Conservation (phyloP, 1,140 invertebrate species). For the Drosophila subobscura region DNA sequence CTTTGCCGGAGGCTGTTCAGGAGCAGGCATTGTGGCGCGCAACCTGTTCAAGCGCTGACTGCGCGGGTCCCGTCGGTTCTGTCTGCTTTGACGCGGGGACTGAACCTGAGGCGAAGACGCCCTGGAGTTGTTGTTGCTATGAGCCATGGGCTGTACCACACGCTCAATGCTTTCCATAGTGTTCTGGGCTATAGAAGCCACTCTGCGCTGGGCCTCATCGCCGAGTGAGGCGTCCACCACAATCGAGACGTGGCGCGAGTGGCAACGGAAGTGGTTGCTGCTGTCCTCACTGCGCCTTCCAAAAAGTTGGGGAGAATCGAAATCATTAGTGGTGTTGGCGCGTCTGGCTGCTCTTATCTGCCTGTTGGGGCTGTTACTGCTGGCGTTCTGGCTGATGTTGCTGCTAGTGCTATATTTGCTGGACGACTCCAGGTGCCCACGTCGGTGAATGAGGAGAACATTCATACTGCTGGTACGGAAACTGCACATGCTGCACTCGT, state of each 20-base stretch:
- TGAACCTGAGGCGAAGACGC: not conserved
- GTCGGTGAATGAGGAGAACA: conserved; percentile 58
- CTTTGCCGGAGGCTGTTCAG: conserved; percentile 30
- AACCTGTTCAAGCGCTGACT: conserved; percentile 54
- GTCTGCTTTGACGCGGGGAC: conserved; percentile 14
- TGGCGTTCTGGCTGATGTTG: conserved; percentile 6
- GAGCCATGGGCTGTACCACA: conserved; percentile 35
- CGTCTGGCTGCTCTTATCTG: conserved; percentile 28
- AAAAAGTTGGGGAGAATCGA: conserved; percentile 1
- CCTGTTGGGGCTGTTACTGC: not conserved
- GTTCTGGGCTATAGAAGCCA: conserved; percentile 44
- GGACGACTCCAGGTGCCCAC: conserved; percentile 41
- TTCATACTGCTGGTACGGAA: conserved; percentile 67
- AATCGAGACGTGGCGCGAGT: conserved; percentile 63
- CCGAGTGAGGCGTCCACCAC: conserved; percentile 55
- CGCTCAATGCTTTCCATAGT: conserved; percentile 63
- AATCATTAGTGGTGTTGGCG: conserved; percentile 38
- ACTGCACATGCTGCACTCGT: conserved; percentile 53
- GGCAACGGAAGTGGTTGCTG: conserved; percentile 43
- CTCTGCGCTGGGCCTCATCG: conserved; percentile 39
- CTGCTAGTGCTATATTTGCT: conserved; percentile 30
- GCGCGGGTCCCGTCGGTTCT: conserved; percentile 85
- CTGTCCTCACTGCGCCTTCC: conserved; percentile 4
- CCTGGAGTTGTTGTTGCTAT: not conserved
- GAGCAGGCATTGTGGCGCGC: conserved; percentile 59